A percentile compares a stretch with the other conserved stretches of the same genome.
These are phyloP conservation scores for Pherbina coryleti DNA, from an alignment of 2,888 invertebrate genomes.

Conservation along the genomic window DNA sequence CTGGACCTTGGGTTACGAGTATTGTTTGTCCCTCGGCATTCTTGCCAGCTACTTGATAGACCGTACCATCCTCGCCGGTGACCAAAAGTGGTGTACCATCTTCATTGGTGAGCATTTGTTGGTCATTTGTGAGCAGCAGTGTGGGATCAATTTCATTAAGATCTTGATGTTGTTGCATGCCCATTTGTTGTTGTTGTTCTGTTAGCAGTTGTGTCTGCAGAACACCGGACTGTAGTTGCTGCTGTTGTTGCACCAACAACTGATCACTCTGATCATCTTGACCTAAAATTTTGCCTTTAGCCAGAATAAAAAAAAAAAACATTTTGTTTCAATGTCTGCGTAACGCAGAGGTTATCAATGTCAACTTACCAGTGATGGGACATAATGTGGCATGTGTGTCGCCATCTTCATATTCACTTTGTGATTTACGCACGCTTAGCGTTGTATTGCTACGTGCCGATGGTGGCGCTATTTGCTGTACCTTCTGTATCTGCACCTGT, in stretches of 20 bases:
- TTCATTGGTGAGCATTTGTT: slow-evolving; percentile 70
- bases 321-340: not conserved
- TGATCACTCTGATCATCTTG: slow-evolving; percentile 71
- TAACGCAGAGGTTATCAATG: slow-evolving; percentile 32
- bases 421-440: slow-evolving; percentile 48
- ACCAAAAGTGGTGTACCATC: slow-evolving; percentile 82
- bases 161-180: slow-evolving; percentile 58
- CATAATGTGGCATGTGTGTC: slow-evolving; percentile 73
- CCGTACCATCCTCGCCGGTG: slow-evolving; percentile 82
- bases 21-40: slow-evolving; percentile 84
- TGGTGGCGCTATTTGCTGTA: slow-evolving; percentile 74
- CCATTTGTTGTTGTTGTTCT: slow-evolving; percentile 54
- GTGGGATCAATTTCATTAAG: slow-evolving; percentile 57
- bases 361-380: slow-evolving; percentile 73
- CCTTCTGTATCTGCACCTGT: slow-evolving; percentile 61
- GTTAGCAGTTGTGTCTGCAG: slow-evolving; percentile 55
- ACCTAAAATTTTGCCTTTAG: slow-evolving; percentile 68
- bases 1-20: slow-evolving; percentile 79
- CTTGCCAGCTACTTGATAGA: slow-evolving; percentile 80
- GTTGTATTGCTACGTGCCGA: slow-evolving; percentile 41
- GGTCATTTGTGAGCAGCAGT: slow-evolving; percentile 61
- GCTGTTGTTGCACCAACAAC: slow-evolving; percentile 49
- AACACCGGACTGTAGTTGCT: slow-evolving; percentile 50
- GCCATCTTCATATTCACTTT: slow-evolving; percentile 52
- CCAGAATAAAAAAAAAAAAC: not conserved